Evolutionary conservation across 2,113 vertebrate species (phyloP).

Genomic region (Corythoichthys haematopterus): DNA sequence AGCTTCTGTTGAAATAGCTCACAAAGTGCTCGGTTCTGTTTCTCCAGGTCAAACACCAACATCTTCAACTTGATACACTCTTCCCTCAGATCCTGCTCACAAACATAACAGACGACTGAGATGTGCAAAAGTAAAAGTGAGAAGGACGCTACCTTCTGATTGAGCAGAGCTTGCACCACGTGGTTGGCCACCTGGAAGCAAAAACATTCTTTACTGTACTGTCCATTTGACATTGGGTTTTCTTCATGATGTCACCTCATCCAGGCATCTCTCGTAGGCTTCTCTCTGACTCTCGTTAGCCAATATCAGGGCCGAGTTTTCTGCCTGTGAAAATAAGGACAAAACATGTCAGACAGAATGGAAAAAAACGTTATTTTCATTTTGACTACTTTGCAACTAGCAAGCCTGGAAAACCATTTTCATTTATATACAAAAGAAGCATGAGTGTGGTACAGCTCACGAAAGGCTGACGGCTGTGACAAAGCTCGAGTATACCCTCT

Average conservation of each 20-base stretch:
- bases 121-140: too few relatives aligned
- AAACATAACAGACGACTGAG: background rate
- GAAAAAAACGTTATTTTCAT: background rate
- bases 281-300: constrained; percentile 94
- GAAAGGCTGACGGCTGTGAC: too few relatives aligned
- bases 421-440: too few relatives aligned
- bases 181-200: constrained; percentile 86
- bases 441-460: too few relatives aligned
- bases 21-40: constrained; percentile 89
- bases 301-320: constrained; percentile 85
- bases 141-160: constrained; percentile 81
- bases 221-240: background rate
- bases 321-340: constrained; percentile 69
- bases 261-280: constrained; percentile 89
- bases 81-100: constrained; percentile 85
- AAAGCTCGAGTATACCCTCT: too few relatives aligned
- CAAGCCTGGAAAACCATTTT: too few relatives aligned
- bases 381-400: rapidly evolving
- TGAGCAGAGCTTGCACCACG: constrained; percentile 90
- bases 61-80: constrained; percentile 97
- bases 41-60: constrained; percentile 90
- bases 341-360: background rate
- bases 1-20: constrained; percentile 91
- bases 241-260: constrained; percentile 76
- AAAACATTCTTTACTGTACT: background rate